Evolutionary conservation across 2,888 invertebrate genomes (phyloP), one percentile per base, ranked within the genome.

Genomic region (Bembecia ichneumoniformis): DNA sequence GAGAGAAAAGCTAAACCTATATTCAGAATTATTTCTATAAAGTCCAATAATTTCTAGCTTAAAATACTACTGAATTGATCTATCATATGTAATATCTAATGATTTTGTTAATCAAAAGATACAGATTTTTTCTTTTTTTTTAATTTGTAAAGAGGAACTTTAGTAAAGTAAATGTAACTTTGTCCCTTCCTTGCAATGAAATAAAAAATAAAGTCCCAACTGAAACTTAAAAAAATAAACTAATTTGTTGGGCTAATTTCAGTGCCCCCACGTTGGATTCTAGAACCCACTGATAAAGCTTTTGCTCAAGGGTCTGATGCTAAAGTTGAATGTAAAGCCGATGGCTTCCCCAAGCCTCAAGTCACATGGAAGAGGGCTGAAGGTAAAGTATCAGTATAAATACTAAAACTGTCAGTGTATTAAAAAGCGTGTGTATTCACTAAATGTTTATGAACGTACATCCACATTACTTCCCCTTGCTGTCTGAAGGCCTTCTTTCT

Each of bases 201-300:
- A 5, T 44, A 15, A 14, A 11, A 9, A 45, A 16, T 48, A 36
- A 10, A 46, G 20, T 14, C 15, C 20, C 28, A n/a, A 43, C 5
- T 43, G 14, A 7, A 15, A 11, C 9, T 14, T 3, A n/a, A 40
- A 14, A 36, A 3, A 11, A 28, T 10, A 13, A 7, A 28, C 15
- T 7, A 11, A 40, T 7, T 13, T 40, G 7, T 40, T 40, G 40
- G 40, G 13, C 13, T 13, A 55, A 66, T 89, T 91, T 89, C 91
- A 97, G 97, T 97, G 71, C 97, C 97, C 67, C 97, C 97, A 57
- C 95, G 96, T 82, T 97, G 97, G 97, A 96, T 96, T 82, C 88
- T 96, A 69, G 96, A 96, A 82, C 97, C 97, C 50, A 96, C 96
- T 71, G 96, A 97, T 78, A 96, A 96, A 88, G 96, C 96, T 67